These are phyloP conservation scores for Oscheius sp. DNA, from an alignment of 2,888 invertebrate genomes.

Conservation along the genomic window DNA sequence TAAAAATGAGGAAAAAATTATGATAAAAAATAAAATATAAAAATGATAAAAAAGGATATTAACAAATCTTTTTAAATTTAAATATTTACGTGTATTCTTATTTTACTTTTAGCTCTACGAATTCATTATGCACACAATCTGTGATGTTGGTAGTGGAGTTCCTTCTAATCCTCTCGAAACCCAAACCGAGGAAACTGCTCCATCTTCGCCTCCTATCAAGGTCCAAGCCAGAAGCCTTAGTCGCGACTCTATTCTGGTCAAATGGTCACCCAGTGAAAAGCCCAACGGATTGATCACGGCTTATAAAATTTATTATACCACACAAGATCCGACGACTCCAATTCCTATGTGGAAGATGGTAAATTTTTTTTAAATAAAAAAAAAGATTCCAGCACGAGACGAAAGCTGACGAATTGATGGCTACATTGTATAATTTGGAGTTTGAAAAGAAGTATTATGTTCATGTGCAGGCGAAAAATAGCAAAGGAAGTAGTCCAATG, in stretches of 20 bases:
- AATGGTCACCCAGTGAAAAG: slow-evolving; percentile 96
- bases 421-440: slow-evolving; percentile 55
- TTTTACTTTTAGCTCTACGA: slow-evolving; percentile 61
- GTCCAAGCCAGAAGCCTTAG: slow-evolving; percentile 87
- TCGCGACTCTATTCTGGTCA: slow-evolving; percentile 91
- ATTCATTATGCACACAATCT: slow-evolving; percentile 71
- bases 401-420: slow-evolving; percentile 57
- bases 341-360: slow-evolving; percentile 48
- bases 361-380: slow-evolving; percentile 2
- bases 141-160: slow-evolving; percentile 87
- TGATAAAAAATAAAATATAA: too few relatives aligned
- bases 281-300: slow-evolving; percentile 88
- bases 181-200: slow-evolving; percentile 82
- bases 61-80: too few relatives aligned
- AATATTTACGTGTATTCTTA: too few relatives aligned
- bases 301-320: slow-evolving; percentile 84
- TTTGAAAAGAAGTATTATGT: slow-evolving; percentile 73
- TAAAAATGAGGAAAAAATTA: too few relatives aligned
- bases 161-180: slow-evolving; percentile 87
- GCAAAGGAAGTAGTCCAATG: slow-evolving; percentile 91
- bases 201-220: slow-evolving; percentile 91
- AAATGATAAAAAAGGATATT: not conserved
- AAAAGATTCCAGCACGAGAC: slow-evolving; percentile 51
- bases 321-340: slow-evolving; percentile 28
- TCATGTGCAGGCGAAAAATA: slow-evolving; percentile 92